Evolutionary conservation across 2,797 vertebrate species (phyloP).

Genomic region (Psittacula derbiana): DNA sequence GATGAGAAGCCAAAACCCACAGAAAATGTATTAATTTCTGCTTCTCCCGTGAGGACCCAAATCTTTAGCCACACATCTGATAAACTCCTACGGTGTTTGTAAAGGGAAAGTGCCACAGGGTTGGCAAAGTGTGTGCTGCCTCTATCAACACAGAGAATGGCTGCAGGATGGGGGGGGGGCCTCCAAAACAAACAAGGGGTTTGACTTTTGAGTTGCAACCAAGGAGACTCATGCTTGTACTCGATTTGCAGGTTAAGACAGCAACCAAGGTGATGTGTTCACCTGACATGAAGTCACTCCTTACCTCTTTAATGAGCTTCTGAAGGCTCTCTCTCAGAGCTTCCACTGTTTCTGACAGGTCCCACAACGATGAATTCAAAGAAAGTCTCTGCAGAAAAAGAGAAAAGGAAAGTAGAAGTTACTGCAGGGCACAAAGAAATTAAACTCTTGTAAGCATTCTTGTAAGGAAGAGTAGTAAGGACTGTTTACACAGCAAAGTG

Average conservation of each 20-base stretch:
- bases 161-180: neutral
- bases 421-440: slow-evolving; percentile 16
- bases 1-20: neutral
- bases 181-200: neutral
- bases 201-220: neutral
- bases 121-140: neutral
- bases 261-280: neutral
- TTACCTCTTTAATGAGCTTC: slow-evolving; percentile 88
- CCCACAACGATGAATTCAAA: slow-evolving; percentile 75
- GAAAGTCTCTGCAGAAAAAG: slow-evolving; percentile 75
- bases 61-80: neutral
- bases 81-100: neutral
- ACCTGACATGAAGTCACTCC: neutral
- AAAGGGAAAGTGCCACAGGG: neutral
- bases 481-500: neutral
- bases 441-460: neutral
- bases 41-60: no score
- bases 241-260: neutral
- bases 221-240: neutral
- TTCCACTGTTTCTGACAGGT: slow-evolving; percentile 81
- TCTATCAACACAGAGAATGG: neutral
- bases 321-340: slow-evolving; percentile 83
- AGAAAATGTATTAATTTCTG: neutral
- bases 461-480: neutral
- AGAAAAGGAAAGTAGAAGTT: slow-evolving; percentile 16